A percentile compares a stretch with the other conserved stretches of the same genome.
These are phyloP conservation scores for Thyatira batis DNA, from an alignment of 2,888 invertebrate genomes.

Conservation along the genomic window DNA sequence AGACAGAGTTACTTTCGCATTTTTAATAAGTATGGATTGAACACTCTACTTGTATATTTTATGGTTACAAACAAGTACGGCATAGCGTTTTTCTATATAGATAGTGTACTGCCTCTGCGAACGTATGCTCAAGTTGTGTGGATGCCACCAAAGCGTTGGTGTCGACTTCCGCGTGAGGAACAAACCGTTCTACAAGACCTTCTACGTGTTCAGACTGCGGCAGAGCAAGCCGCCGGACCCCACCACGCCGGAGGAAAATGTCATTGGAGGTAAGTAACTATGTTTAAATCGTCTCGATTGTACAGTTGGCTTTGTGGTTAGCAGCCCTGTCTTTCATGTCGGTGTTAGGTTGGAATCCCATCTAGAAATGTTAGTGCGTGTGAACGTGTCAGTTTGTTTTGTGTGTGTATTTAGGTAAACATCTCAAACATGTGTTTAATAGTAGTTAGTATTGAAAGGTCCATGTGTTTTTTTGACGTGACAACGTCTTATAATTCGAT, in stretches of 20 bases:
- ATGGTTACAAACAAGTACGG: too few relatives aligned
- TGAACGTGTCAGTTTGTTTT: too few relatives aligned
- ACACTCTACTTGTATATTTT: neutral
- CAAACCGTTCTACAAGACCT: conserved; percentile 83
- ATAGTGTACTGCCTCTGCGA: conserved; percentile 90
- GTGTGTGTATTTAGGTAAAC: too few relatives aligned
- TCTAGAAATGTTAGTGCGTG: too few relatives aligned
- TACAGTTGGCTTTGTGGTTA: too few relatives aligned
- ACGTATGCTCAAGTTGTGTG: conserved; percentile 87
- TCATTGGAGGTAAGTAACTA: conserved; percentile 32
- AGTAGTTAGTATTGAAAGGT: too few relatives aligned
- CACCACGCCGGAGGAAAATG: conserved; percentile 53
- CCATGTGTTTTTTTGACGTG: too few relatives aligned
- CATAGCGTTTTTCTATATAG: conserved; percentile 61
- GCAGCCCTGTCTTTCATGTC: neutral
- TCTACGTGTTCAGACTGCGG: conserved; percentile 74
- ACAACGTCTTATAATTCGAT: too few relatives aligned
- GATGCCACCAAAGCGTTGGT: conserved; percentile 82
- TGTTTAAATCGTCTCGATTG: neutral
- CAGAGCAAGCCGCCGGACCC: conserved; percentile 57
- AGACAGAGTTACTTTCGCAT: too few relatives aligned
- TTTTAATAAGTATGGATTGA: too few relatives aligned
- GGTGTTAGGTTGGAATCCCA: neutral
- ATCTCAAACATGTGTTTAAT: too few relatives aligned
- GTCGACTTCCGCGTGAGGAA: conserved; percentile 78